Evolutionary conservation across 2,888 invertebrate species (phyloP), one percentile per base, ranked within the genome.

Genomic region (Eumerus sabulonum): DNA sequence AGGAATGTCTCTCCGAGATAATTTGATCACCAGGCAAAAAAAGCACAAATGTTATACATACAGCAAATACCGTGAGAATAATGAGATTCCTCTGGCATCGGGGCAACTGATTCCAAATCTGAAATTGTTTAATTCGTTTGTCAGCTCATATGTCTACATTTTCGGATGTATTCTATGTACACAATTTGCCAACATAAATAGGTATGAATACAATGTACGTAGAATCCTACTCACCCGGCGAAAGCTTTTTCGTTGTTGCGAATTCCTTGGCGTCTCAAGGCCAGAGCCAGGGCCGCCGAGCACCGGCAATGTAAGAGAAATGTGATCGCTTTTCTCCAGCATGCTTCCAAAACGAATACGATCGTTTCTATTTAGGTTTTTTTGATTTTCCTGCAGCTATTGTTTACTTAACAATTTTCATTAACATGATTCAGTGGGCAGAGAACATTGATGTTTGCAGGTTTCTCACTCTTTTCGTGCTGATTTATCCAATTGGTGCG

Each of bases 51-150:
- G 92, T 92, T 81, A 92, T 88, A 81, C 91, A 87, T 77, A 92
- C 85, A 53, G 93, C 90, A 73, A 91, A 86, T 74, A 92, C 82
- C 71, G 92, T 85, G 83, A 94, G 92, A 85, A 94, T 93, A 57
- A 94, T 91, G 83, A 95, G 90, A 85, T 94, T 95, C 82, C 94
- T 92, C 87, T 96, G 96, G 85, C 96, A 92, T 83, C 96, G 92
- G 14, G 96, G 96, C 67, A 96, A 89, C 83, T 94, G 94, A 88
- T 96, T 96, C 96, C 96, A 96, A 90, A 93, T 91, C 96, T 96
- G 89, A 66, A 66, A 45, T 63, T 47, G 11, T 40, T 40, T 36
- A 5, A 36, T 11, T n/a, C n/a, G 7, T 17, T 54, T 17, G n/a
- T 38, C 11, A 48, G 27, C 35, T 54, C 1, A 44, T 44, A 9